Conservation (phyloP, 2,888 invertebrate genomes). For the Epirrhoe tristata region DNA sequence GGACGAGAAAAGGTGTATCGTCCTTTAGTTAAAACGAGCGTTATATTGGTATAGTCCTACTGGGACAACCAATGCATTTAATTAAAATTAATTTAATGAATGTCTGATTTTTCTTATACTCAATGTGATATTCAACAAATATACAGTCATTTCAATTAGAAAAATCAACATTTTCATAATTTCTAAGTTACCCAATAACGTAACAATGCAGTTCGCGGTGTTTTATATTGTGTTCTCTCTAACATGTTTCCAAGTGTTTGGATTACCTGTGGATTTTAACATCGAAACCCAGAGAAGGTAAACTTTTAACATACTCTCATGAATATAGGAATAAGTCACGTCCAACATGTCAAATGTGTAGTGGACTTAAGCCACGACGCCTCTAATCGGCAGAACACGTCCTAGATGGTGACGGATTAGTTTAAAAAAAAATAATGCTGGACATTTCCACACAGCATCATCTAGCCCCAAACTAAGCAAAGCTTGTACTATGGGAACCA, state of each 20-base stretch:
- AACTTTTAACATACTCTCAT: not conserved
- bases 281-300: not conserved
- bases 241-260: slow-evolving; percentile 42
- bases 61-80: not conserved
- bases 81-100: not conserved
- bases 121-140: not conserved
- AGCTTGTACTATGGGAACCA: too few species aligned
- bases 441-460: too few species aligned
- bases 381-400: too few species aligned
- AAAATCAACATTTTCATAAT: not conserved
- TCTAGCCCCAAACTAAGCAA: too few species aligned
- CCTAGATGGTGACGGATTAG: too few species aligned
- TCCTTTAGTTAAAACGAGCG: not conserved
- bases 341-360: too few species aligned
- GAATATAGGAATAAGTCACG: too few species aligned
- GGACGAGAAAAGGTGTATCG: not conserved
- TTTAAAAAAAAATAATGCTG: too few species aligned
- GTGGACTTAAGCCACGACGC: too few species aligned
- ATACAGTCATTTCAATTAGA: not conserved
- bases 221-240: slow-evolving; percentile 47
- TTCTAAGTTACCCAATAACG: not conserved
- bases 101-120: not conserved
- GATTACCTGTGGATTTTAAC: slow-evolving; percentile 43
- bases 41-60: not conserved
- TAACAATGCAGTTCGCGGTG: slow-evolving; percentile 47